A percentile compares a stretch with the other conserved stretches of the same genome.
Conservation (phyloP, 2,888 invertebrate genomes). For the Phasia obesa region DNA sequence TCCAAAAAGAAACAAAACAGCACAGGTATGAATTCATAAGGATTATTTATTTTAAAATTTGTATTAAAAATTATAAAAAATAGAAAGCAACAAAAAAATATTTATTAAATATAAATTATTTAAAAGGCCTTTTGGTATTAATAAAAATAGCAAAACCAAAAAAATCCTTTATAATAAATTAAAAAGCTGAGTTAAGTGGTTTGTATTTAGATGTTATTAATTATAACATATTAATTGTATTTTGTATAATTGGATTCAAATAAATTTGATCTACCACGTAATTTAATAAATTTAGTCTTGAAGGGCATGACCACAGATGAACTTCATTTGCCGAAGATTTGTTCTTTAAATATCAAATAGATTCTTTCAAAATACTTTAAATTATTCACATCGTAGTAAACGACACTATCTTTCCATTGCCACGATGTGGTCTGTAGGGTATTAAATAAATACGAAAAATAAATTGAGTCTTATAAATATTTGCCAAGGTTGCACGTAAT, state of each 20-base stretch:
- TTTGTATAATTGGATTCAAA: neutral
- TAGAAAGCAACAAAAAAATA: too few relatives aligned
- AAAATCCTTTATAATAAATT: too few relatives aligned
- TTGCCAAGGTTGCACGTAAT: constrained; percentile 66
- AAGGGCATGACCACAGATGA: constrained; percentile 52
- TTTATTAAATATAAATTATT: too few relatives aligned
- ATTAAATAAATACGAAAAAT: constrained; percentile 37
- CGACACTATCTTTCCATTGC: constrained; percentile 24
- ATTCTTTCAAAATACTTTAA: constrained; percentile 28
- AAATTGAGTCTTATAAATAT: constrained; percentile 49
- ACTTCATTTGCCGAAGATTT: constrained; percentile 40
- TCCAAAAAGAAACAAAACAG: too few relatives aligned
- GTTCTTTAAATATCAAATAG: constrained; percentile 22
- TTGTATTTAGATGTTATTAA: neutral
- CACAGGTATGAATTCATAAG: too few relatives aligned
- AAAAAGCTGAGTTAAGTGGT: too few relatives aligned
- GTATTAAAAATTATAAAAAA: too few relatives aligned
- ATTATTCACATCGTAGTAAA: constrained; percentile 40
- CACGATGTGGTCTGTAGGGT: constrained; percentile 47
- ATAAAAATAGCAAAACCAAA: too few relatives aligned
- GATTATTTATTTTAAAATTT: too few relatives aligned
- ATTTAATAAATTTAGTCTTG: neutral
- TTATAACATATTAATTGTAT: neutral
- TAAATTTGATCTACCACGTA: constrained; percentile 7
- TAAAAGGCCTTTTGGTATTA: too few relatives aligned